Evolutionary conservation across 1,140 invertebrate genomes (phyloP), one percentile per base, ranked within the genome.

Genomic region (Drosophila aff.): DNA sequence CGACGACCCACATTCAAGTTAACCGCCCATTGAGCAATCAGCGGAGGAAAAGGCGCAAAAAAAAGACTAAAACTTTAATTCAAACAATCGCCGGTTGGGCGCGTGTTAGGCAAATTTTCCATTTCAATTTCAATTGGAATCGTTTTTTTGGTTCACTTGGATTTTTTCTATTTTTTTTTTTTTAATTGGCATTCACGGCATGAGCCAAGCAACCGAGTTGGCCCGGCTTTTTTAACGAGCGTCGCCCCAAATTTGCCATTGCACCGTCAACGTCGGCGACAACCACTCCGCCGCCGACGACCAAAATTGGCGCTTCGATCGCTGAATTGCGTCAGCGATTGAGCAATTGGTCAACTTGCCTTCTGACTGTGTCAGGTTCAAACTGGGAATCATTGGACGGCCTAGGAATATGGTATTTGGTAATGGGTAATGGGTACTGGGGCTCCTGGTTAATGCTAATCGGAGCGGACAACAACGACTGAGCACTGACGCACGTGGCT

Each of bases 281-380:
- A 40, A 57, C 53, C 21, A 40, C 53, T 57, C 52, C 33, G 23
- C 21, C 8, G 33, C 0, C 33, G 15, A 38, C 33, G 73, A 68
- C 84, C 85, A 90, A 89, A 85, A 89, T 84, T 89, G 84, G 85
- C 78, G 58, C 76, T 68, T 62, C 71, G 73, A 44, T 61, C 52
- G 40, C 46, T 46, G 72, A 41, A 71, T 79, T 79, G 76, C 76
- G 76, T 79, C 76, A 79, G 71, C 46, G 72, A 84, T 89, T 89
- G 81, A 76, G 81, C 78, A 89, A 90, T 89, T 87, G 84, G 62
- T 81, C 69, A 89, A 87, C 80, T 57, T 50, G 77, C 65, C 46
- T 84, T 84, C 76, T 52, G 74, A 89, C 84, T 89, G 60, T 89
- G 84, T 89, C 84, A 89, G 84, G 84, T 89, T 89, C 84, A 89